Evolutionary conservation across 2,113 vertebrate genomes (phyloP).

Genomic region (Myrmecophaga tridactyla): DNA sequence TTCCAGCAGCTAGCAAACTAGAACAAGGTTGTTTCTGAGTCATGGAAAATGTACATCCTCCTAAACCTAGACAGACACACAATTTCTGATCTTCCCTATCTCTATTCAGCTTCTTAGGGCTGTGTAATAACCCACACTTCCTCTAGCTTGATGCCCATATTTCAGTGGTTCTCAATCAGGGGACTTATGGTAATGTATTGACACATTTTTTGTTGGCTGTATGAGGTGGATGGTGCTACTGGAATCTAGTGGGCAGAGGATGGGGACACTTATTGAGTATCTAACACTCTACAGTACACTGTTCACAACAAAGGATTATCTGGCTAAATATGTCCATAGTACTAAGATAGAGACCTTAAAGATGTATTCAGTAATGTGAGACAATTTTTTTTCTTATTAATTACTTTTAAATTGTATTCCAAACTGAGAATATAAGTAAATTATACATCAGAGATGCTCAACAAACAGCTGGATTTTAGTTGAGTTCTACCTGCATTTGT

Average conservation of each 20-base stretch:
- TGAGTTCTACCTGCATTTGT: not conserved
- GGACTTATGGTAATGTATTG: not conserved
- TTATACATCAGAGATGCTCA: not conserved
- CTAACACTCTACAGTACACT: not conserved
- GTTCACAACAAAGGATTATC: not conserved
- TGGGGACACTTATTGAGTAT: not conserved
- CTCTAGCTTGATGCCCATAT: not conserved
- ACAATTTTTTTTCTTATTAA: not conserved
- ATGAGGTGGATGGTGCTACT: not conserved
- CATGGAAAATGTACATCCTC: not conserved
- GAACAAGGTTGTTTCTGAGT: not conserved
- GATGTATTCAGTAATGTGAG: not conserved
- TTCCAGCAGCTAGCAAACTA: no score
- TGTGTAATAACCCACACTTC: not conserved
- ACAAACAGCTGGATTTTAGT: not conserved
- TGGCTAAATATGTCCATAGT: not conserved
- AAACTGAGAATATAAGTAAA: not conserved
- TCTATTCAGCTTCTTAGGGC: not conserved
- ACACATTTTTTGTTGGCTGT: not conserved
- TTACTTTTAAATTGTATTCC: not conserved
- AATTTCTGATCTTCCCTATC: not conserved
- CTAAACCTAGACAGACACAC: not conserved
- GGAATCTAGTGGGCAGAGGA: not conserved
- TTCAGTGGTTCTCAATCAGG: not conserved
- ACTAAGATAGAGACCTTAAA: not conserved